These are phyloP conservation scores for Teleiodes luculella DNA, from an alignment of 2,888 invertebrate species.

Conservation along the genomic window DNA sequence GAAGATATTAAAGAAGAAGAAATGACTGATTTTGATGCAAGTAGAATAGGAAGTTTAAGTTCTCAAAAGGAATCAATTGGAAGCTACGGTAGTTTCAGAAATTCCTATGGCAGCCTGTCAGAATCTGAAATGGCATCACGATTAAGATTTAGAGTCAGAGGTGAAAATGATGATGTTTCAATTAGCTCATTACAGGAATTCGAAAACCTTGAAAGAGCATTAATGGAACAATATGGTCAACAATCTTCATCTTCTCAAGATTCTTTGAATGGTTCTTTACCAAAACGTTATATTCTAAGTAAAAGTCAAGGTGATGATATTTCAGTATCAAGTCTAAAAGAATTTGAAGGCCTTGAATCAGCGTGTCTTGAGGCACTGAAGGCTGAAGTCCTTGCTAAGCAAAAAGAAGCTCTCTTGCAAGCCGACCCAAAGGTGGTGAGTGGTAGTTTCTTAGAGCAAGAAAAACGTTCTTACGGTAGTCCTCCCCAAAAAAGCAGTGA, in stretches of 20 bases:
- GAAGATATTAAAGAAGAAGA: conserved; percentile 97
- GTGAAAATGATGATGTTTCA: conserved; percentile 95
- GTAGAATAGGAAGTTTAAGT: conserved; percentile 86
- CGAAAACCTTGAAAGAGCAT: conserved; percentile 92
- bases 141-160: conserved; percentile 88
- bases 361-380: conserved; percentile 91
- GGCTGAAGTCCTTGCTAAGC: conserved; percentile 89
- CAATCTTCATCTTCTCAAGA: conserved; percentile 90
- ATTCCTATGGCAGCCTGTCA: conserved; percentile 94
- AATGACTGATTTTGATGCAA: conserved; percentile 90
- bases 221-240: conserved; percentile 87
- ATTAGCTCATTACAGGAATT: conserved; percentile 96
- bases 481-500: conserved; percentile 62
- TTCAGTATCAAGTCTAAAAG: conserved; percentile 91
- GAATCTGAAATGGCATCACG: conserved; percentile 92
- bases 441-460: conserved; percentile 69
- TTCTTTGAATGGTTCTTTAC: conserved; percentile 89
- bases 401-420: conserved; percentile 88
- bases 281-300: conserved; percentile 83
- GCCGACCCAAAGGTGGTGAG: conserved; percentile 78
- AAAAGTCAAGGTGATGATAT: conserved; percentile 91
- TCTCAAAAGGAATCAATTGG: conserved; percentile 89
- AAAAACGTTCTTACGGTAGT: conserved; percentile 74
- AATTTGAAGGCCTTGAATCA: conserved; percentile 94
- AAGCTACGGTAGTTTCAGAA: conserved; percentile 88